Evolutionary conservation across 1,140 invertebrate genomes (phyloP), one percentile per base, ranked within the genome.

Genomic region (Tetramorium simillimum): DNA sequence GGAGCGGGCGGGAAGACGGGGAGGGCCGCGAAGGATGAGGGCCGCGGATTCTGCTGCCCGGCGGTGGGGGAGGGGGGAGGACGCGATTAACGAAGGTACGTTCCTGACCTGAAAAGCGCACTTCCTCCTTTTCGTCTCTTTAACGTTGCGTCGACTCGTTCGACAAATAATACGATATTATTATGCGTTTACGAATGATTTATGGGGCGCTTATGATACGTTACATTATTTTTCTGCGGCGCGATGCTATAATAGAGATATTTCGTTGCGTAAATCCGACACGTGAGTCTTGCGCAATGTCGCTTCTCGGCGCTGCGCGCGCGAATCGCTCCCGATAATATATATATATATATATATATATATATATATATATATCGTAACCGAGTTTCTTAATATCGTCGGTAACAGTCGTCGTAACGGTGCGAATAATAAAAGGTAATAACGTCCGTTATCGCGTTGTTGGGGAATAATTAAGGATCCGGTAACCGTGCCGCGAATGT

Each of bases 101-200:
- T 90, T 90, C 88, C 88, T 90, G 88, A 89, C 85, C 88, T 86
- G 88, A 82, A 89, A 89, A 89, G 24, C 62, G n/a, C n/a, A 37
- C 85, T 86, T 90, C 88, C 70, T 90, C 62, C 67, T 86, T 76
- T 73, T 76, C 58, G 6, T 21, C 40, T 18, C 43, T 18, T 72
- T 72, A 33, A 43, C 24, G 4, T 21, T 24, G 18, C n/a, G 37
- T 24, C 75, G 56, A 56, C 75, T 81, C 60, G 87, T 86, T 81
- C 87, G 75, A 33, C 69, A 67, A 89, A 89, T 86, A 62, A 73
- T 78, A 53, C 24, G 82, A 75, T 81, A 89, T 76, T 81, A 89
- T 76, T 89, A 89, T 85, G 69, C 43, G 37, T 76, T 75, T 67
- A 58, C 24, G 6, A 12, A 14, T 56, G 80, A 84, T 84, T 84